These are phyloP conservation scores for Drosophila equinoxialis DNA, from an alignment of 1,140 invertebrate species.

Conservation along the genomic window DNA sequence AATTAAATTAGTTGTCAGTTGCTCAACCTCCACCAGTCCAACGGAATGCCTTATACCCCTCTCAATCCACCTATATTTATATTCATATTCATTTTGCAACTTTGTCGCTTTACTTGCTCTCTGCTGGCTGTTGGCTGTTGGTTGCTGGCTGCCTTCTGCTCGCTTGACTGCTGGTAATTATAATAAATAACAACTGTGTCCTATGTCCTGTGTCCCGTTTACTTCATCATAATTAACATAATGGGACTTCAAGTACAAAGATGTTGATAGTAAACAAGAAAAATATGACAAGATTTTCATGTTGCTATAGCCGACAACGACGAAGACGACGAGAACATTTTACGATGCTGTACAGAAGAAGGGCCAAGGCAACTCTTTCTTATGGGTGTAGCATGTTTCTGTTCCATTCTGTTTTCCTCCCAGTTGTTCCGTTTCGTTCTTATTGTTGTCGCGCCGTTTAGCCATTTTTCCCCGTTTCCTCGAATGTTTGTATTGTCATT, in stretches of 20 bases:
- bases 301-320: slow-evolving; percentile 55
- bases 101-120: slow-evolving; percentile 15
- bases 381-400: slow-evolving; percentile 14
- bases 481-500: slow-evolving; percentile 69
- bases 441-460: slow-evolving; percentile 43
- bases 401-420: slow-evolving; percentile 3
- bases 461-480: slow-evolving; percentile 64
- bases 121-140: slow-evolving; percentile 20
- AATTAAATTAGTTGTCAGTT: slow-evolving; percentile 58
- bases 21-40: background rate
- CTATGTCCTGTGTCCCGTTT: slow-evolving; percentile 74
- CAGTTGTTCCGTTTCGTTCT: background rate
- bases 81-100: slow-evolving; percentile 71
- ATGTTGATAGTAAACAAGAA: slow-evolving; percentile 81
- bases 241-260: slow-evolving; percentile 81
- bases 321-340: slow-evolving; percentile 18
- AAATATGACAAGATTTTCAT: slow-evolving; percentile 81
- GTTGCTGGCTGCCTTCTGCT: slow-evolving; percentile 39
- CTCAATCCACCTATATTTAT: slow-evolving; percentile 33
- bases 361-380: slow-evolving; percentile 56
- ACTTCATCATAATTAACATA: slow-evolving; percentile 81
- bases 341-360: slow-evolving; percentile 49
- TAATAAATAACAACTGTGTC: slow-evolving; percentile 81
- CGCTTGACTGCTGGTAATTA: slow-evolving; percentile 77
- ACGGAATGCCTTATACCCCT: too few species aligned